Evolutionary conservation across 2,113 vertebrate genomes (phyloP).

Genomic region (Genyomyrus donnyi): DNA sequence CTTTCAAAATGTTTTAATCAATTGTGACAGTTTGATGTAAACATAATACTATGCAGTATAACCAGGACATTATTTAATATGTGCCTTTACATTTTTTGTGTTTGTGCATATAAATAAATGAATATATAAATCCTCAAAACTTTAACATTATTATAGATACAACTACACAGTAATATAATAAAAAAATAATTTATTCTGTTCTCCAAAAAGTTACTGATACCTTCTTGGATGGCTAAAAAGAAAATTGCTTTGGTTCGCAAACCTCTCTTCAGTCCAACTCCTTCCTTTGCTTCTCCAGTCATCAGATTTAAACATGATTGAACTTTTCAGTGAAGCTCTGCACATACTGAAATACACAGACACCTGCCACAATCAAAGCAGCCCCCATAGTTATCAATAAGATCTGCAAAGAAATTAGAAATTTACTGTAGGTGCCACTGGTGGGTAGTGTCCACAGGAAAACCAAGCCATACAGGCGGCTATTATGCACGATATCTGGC

Average conservation of each 20-base stretch:
- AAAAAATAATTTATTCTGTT: neutral
- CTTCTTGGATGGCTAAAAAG: neutral
- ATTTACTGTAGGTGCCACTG: conserved; percentile 42
- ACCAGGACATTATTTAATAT: neutral
- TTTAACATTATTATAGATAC: neutral
- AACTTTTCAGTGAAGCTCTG: neutral
- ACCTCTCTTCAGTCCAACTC: neutral
- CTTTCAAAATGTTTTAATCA: neutral
- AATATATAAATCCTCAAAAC: neutral
- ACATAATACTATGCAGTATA: neutral
- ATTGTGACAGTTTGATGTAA: neutral
- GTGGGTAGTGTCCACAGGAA: conserved; percentile 80
- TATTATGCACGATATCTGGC: conserved; percentile 59
- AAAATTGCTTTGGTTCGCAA: neutral
- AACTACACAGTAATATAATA: neutral
- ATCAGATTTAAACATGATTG: neutral
- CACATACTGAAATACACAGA: neutral
- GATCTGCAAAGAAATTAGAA: conserved; percentile 54
- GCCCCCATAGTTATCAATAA: conserved; percentile 43
- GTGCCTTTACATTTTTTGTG: neutral
- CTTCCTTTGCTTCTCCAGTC: neutral
- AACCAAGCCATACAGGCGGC: conserved; percentile 59
- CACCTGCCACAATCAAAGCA: conserved; percentile 39
- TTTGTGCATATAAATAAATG: neutral
- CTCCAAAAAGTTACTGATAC: neutral